Evolutionary conservation across 2,888 invertebrate species (phyloP), one percentile per base, ranked within the genome.

Genomic region (Perdita meconis): DNA sequence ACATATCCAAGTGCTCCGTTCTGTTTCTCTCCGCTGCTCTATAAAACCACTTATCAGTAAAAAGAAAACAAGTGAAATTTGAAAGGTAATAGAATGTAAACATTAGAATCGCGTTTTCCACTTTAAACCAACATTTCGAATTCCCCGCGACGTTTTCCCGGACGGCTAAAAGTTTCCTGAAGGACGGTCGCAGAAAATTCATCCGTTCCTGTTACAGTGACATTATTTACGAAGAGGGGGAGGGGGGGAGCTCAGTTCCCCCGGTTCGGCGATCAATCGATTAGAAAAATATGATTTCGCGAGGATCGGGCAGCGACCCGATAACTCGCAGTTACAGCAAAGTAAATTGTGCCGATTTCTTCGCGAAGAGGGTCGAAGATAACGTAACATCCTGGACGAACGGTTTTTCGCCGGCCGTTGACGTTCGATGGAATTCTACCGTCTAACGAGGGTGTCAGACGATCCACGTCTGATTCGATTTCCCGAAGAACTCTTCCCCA

Each of bases 401-500:
- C 74, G 57, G n/a, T n/a, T 78, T 81, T 75, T 75, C 71, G 72
- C 72, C 59, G 42, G 51, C 30, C 57, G 70, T 76, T 81, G 79
- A 83, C 81, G 83, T 72, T 70, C 74, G 67, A 78, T 67, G 75
- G 79, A 85, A 85, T 85, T 85, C 78, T 83, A n/a, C 76, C 59
- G 72, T 61, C 83, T 85, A 85, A 85, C 83, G 83, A 85, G 80
- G 30, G 78, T 75, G 85, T 82, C 85, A 74, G 74, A 56, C 78
- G 66, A 78, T 74, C 75, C 60, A 64, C 60, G 16, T 65, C 70
- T 78, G 81, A 85, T 85, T 85, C 85, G 80, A 85, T 85, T 85
- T 74, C 81, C 78, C 76, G 83, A 80, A 85, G 83, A 85, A 85
- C 78, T 80, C 76, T 64, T 81, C 84, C n/a, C 79, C 83, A 75